Evolutionary conservation across 2,113 vertebrate genomes (phyloP), one percentile per base, ranked within the genome.

Genomic region (Aplodontia rufa): DNA sequence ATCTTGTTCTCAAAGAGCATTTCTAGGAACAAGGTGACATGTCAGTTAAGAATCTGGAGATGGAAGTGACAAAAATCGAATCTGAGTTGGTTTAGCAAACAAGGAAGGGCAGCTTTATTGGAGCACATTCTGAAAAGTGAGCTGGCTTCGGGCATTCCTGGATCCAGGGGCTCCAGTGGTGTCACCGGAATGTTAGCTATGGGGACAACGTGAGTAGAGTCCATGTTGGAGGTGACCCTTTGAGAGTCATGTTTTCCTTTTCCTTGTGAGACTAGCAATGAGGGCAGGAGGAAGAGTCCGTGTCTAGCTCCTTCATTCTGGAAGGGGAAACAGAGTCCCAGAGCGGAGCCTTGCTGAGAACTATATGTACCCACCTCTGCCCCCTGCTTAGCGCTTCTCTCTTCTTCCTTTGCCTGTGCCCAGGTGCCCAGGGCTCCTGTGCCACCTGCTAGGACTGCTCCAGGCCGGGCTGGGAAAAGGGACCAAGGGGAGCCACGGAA

Each of bases 21-120:
- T 49, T 83, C 68, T 76, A 47, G 76, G 69, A 68, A 40, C 26
- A 81, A 74, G 12, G 69, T 0, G n/a, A 32, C 26, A 8, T 24
- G 49, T 74, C 66, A 40, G 32, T 89, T 90, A 78, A 22, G 11
- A n/a, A 47, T 83, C 12, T 68, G 55, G 13, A 35, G 35, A 49
- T 49, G 49, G 35, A 42, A 51, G 30, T 79, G 72, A 79, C 45
- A 79, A 72, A 79, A 94, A 90, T 85, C 26, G 42, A 90, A 76
- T 51, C 84, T 84, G 69, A 78, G 58, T 49, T 49, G 62, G 60
- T 60, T n/a, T 60, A 60, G 35, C 11, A 40, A 24, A 86, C 62
- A 86, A 49, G 8, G 32, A 11, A 20, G 16, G 16, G 10, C 20
- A 24, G 26, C 37, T 26, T 72, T 80, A 53, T 45, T 62, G 16